Conservation (phyloP, 2,797 vertebrate species). For the Ceyx erithaca region DNA sequence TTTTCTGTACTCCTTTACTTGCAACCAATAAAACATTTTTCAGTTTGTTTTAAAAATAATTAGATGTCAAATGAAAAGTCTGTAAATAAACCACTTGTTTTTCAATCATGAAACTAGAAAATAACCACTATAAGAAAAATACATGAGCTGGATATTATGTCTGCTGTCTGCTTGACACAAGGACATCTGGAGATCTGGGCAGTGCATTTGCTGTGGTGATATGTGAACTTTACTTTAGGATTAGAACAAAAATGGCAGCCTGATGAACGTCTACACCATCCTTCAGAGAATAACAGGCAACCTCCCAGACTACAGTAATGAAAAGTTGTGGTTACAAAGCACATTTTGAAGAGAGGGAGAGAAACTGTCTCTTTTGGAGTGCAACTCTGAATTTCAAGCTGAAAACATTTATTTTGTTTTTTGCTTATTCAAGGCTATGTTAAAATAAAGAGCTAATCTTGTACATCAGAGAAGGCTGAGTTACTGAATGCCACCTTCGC, state of each 20-base stretch:
- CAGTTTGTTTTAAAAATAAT: not conserved
- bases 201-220: slow-evolving; percentile 51
- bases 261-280: slow-evolving; percentile 43
- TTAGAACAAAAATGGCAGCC: slow-evolving; percentile 68
- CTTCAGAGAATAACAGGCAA: slow-evolving; percentile 52
- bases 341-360: not conserved
- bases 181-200: slow-evolving; percentile 74
- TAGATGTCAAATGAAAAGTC: not conserved
- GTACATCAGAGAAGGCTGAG: too few species aligned
- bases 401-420: not conserved
- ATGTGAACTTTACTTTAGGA: slow-evolving; percentile 74
- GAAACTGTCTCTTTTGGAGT: not conserved
- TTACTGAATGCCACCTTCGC: too few species aligned
- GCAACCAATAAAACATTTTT: not conserved
- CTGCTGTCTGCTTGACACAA: slow-evolving; percentile 55
- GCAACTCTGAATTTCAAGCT: not conserved
- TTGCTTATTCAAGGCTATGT: not conserved
- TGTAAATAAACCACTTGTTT: not conserved
- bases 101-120: not conserved
- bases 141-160: not conserved
- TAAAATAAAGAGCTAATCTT: not conserved
- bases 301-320: not conserved
- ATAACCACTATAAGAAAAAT: not conserved
- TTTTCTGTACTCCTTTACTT: not conserved
- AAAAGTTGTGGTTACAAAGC: not conserved